phyloP scores from a whole-genome alignment of 2,888 invertebrate species.

The Erpobdella octoculata region DNA sequence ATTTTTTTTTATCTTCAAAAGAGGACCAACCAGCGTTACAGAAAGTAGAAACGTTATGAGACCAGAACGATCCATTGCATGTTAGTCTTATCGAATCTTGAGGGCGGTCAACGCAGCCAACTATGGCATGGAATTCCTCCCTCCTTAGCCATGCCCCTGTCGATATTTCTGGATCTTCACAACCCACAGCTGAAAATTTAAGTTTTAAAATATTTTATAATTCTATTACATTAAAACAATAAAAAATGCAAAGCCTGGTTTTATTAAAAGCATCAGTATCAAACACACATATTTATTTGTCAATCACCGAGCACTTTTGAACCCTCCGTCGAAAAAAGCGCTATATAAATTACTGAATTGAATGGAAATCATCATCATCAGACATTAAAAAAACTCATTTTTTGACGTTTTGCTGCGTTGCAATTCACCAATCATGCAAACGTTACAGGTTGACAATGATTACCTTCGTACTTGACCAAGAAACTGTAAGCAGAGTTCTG shows the following conservation, averaged over 20 bases:
- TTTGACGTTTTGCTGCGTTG: too few species aligned
- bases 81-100: constrained; percentile 8
- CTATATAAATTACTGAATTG: too few species aligned
- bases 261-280: neutral
- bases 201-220: neutral
- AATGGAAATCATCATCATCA: too few species aligned
- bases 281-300: neutral
- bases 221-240: too few species aligned
- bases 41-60: neutral
- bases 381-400: too few species aligned
- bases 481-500: neutral
- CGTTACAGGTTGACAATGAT: neutral
- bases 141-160: constrained; percentile 22
- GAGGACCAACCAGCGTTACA: constrained; percentile 17
- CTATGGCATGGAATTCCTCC: constrained; percentile 18
- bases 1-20: too few species aligned
- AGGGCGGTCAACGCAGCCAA: constrained; percentile 7
- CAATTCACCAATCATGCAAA: neutral
- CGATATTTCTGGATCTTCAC: constrained; percentile 13
- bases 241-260: too few species aligned
- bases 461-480: constrained; percentile 25
- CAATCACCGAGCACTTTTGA: too few species aligned
- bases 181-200: constrained; percentile 13
- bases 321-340: too few species aligned
- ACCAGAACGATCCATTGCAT: constrained; percentile 18